Evolutionary conservation across 2,888 invertebrate genomes (phyloP).

Genomic region (Hydrotaea cyrtoneurina): DNA sequence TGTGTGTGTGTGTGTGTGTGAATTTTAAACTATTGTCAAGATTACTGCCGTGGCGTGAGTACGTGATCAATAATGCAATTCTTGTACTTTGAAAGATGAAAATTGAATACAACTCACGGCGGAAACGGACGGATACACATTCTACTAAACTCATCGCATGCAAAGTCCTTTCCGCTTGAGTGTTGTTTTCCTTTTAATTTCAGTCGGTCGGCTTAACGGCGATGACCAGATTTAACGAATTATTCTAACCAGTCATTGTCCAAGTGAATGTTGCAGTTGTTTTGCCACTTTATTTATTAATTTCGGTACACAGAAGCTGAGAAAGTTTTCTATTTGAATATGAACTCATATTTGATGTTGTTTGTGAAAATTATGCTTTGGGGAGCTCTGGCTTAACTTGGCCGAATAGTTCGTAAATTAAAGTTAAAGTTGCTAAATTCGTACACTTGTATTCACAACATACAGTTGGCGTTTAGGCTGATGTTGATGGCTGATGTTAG

Average conservation of each 20-base stretch:
- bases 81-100: background rate
- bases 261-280: too few species aligned
- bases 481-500: too few species aligned
- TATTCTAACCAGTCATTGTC: too few species aligned
- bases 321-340: too few species aligned
- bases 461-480: too few species aligned
- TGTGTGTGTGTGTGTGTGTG: background rate
- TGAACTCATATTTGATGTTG: too few species aligned
- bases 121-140: slow-evolving; percentile 10
- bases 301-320: too few species aligned
- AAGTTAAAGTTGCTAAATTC: background rate
- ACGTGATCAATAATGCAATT: slow-evolving; percentile 33
- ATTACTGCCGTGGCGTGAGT: background rate
- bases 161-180: slow-evolving; percentile 1
- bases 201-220: background rate
- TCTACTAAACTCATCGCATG: background rate
- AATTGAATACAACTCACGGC: background rate
- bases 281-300: too few species aligned
- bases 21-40: background rate
- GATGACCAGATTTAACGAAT: background rate
- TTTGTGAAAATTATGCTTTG: background rate
- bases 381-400: background rate
- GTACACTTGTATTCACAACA: too few species aligned
- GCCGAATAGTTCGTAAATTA: too few species aligned
- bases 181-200: background rate